Evolutionary conservation across 2,888 invertebrate species (phyloP).

Genomic region (Catocala fraxini): DNA sequence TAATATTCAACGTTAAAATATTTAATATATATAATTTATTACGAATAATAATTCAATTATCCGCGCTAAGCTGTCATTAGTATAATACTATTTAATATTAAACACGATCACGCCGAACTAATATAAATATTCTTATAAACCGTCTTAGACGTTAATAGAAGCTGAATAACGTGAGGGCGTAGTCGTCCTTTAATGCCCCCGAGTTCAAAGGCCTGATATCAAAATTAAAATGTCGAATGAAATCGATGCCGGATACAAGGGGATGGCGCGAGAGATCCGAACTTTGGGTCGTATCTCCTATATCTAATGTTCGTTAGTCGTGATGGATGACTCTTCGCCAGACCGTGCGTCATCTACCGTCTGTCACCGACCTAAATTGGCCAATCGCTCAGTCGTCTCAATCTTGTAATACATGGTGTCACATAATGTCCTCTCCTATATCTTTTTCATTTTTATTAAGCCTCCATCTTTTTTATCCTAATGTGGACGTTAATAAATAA

Average conservation of each 20-base stretch:
- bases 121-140: background rate
- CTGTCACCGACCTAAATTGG: constrained; percentile 57
- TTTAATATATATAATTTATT: too few relatives aligned
- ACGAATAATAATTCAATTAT: too few relatives aligned
- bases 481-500: background rate
- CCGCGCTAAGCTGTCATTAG: too few relatives aligned
- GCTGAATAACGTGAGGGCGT: constrained; percentile 3
- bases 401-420: constrained; percentile 42
- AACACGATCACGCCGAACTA: background rate
- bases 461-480: constrained; percentile 17
- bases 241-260: constrained; percentile 63
- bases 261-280: constrained; percentile 54
- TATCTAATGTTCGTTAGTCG: constrained; percentile 70
- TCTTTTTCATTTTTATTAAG: constrained; percentile 39
- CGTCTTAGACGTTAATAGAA: too few relatives aligned
- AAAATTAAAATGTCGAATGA: constrained; percentile 49
- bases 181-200: constrained; percentile 25
- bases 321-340: constrained; percentile 64
- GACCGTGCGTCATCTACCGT: constrained; percentile 50
- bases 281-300: constrained; percentile 57
- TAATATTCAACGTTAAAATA: too few relatives aligned
- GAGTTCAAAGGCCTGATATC: constrained; percentile 40
- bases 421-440: constrained; percentile 32
- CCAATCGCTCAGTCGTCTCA: constrained; percentile 55
- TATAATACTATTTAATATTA: too few relatives aligned